Conservation (phyloP, 2,797 vertebrate genomes). For the Lutjanus campechanus region DNA sequence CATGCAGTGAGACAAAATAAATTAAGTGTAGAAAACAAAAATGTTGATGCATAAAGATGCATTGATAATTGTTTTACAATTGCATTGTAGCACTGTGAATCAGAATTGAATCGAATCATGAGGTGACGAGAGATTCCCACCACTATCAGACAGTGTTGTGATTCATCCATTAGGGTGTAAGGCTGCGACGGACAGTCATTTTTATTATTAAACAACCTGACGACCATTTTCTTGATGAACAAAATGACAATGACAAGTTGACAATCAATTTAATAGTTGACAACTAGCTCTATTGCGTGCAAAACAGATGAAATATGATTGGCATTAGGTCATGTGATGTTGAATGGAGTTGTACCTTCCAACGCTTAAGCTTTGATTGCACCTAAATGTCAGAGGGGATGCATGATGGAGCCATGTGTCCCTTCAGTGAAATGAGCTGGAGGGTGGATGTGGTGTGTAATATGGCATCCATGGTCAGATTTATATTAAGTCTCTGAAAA, state of each 20-base stretch:
- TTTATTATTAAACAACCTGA: too few relatives aligned
- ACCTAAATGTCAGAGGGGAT: slow-evolving; percentile 19
- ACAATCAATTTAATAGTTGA: too few relatives aligned
- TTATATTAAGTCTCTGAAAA: neutral
- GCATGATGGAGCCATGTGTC: slow-evolving; percentile 1
- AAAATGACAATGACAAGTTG: too few relatives aligned
- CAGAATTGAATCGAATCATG: too few relatives aligned
- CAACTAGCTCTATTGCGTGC: too few relatives aligned
- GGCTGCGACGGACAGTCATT: too few relatives aligned
- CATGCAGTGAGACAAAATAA: too few relatives aligned
- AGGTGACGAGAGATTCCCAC: too few relatives aligned
- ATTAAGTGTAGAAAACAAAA: neutral
- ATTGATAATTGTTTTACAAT: too few relatives aligned
- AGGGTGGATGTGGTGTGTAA: neutral
- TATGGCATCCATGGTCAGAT: slow-evolving; percentile 14
- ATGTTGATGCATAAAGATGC: too few relatives aligned
- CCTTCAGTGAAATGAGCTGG: neutral
- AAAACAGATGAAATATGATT: slow-evolving; percentile 7
- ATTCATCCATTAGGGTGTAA: slow-evolving; percentile 6
- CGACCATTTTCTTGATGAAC: too few relatives aligned
- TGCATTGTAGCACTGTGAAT: too few relatives aligned
- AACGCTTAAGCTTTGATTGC: slow-evolving; percentile 31
- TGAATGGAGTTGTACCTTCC: slow-evolving; percentile 20
- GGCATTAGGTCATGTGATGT: neutral
- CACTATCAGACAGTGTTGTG: slow-evolving; percentile 10